Base-by-base conservation (phyloP, 1,140 invertebrate species). In the Drosophila malerkotliana region DNA sequence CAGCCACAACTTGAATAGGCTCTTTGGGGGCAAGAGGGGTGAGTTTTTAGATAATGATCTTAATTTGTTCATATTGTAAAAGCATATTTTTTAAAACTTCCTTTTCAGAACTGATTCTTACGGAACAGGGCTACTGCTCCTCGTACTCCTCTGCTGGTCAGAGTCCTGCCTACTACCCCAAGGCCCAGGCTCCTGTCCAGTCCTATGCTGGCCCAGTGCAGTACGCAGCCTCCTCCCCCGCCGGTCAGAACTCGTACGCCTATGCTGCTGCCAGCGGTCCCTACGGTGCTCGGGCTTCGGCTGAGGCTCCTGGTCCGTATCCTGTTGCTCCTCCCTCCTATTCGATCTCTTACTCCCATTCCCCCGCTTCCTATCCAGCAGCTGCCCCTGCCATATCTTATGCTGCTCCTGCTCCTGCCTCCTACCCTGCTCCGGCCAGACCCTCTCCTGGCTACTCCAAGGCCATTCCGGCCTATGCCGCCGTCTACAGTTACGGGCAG, bases 241-340 rank as follows among this genome's bases (percentile, higher is more conserved):
- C 21, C 26, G 6, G 21, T 0, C n/a, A 71, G 9, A 28, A 30
- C 4, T 69, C 80, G 1, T 85, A 51, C 37, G 82, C 81, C 3
- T 85, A 87, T 54, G 81, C 81, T 2, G 51, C 37, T 3, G 81
- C 82, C 18, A 28, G 61, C 8, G 81, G 81, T 47, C 37, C 64
- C 7, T 81, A 78, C 49, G 82, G 82, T 0, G 81, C 82, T 4
- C 57, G 62, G 1, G 81, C 81, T 3, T 4, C 34, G 10, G 81
- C 81, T 32, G 69, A 87, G 18, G 82, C 83, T 10, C 74, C 81
- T 0, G 81, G 82, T 5, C 45, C 73, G 0, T 54, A 74, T 28
- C 52, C 67, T 9, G 32, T 39, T 3, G 34, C 51, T 2, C 18
- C 55, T 0, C 14, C 44, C 0, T 21, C 49, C 32, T 63, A 64